phyloP scores from a whole-genome alignment of 1,140 invertebrate species.

The Lasaia peninsularis region DNA sequence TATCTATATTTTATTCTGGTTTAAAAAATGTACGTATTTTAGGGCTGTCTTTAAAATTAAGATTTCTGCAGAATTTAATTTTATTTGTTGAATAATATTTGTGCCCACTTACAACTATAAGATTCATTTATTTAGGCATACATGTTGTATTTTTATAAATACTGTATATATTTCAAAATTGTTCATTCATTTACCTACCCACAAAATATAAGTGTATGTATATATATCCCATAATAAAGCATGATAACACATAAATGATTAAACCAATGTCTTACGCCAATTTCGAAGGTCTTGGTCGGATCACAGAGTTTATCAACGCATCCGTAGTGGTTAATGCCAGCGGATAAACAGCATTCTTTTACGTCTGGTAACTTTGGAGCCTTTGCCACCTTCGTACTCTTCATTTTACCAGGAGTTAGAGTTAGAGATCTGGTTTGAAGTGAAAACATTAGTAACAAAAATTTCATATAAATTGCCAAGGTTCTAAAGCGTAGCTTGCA shows the following conservation, averaged over 20 bases:
- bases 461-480: not conserved
- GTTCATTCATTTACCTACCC: too few species aligned
- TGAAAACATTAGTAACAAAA: not conserved
- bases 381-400: conserved; percentile 72
- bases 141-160: too few species aligned
- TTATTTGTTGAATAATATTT: too few species aligned
- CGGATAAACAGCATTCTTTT: conserved; percentile 82
- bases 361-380: conserved; percentile 84
- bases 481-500: too few species aligned
- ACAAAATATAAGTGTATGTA: too few species aligned
- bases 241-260: conserved; percentile 11
- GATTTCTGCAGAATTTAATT: too few species aligned
- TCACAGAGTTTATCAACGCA: conserved; percentile 89
- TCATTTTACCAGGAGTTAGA: conserved; percentile 79
- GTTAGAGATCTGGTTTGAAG: conserved; percentile 78
- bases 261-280: conserved; percentile 46
- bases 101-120: too few species aligned
- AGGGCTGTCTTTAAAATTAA: too few species aligned
- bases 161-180: too few species aligned
- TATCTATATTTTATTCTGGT: too few species aligned
- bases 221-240: not conserved
- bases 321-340: conserved; percentile 84
- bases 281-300: conserved; percentile 78
- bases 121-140: too few species aligned
- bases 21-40: too few species aligned